A percentile compares a stretch with the other conserved stretches of the same genome.
Conservation (phyloP, 2,797 vertebrate species). For the Oreochromis grahami region DNA sequence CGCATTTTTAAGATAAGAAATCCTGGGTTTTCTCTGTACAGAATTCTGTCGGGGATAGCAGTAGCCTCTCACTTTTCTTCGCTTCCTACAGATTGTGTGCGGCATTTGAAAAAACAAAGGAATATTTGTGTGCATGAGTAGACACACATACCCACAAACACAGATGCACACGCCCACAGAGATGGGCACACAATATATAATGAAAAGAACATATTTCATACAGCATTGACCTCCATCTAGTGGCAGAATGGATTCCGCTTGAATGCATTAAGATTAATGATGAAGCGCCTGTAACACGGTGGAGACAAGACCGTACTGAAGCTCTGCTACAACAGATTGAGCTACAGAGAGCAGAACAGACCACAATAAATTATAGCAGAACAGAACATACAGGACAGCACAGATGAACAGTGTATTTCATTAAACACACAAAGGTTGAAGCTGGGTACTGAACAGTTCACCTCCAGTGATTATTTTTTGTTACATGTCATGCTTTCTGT, state of each 20-base stretch:
- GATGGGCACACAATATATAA: background rate
- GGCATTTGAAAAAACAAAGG: background rate
- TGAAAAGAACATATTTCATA: constrained; percentile 44
- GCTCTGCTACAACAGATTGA: background rate
- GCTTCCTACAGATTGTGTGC: background rate
- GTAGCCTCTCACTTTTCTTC: background rate
- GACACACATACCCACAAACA: background rate
- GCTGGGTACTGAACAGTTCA: background rate
- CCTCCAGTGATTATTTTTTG: background rate
- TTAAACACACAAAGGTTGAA: background rate
- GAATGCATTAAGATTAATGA: constrained; percentile 48
- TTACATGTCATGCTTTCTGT: background rate
- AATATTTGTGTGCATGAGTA: background rate
- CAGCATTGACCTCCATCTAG: constrained; percentile 64
- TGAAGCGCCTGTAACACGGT: background rate
- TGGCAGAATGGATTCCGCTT: constrained; percentile 46
- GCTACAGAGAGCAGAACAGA: background rate
- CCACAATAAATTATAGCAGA: background rate
- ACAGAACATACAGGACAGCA: background rate
- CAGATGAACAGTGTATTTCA: background rate
- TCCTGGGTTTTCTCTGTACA: background rate
- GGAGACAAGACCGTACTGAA: background rate
- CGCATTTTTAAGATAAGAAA: background rate
- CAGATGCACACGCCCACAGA: background rate
- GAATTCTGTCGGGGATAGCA: background rate